These are phyloP conservation scores for Anguilla japonica DNA, from an alignment of 2,113 vertebrate genomes.

Conservation along the genomic window DNA sequence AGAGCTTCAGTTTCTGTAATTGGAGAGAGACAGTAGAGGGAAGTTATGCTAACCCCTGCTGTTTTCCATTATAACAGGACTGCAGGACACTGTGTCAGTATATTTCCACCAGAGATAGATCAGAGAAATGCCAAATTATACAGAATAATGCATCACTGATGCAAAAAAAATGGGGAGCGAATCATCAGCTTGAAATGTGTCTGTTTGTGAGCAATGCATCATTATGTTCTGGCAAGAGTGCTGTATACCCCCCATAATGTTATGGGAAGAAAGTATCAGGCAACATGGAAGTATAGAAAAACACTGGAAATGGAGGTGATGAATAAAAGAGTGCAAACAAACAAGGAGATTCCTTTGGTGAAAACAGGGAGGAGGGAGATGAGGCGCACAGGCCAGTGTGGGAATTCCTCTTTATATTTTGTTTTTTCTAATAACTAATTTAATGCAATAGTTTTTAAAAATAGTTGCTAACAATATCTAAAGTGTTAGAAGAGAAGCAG, in stretches of 20 bases:
- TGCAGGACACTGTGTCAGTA: neutral
- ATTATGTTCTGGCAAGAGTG: neutral
- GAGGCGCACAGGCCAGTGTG: too few species aligned
- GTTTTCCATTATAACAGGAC: neutral
- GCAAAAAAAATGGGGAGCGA: neutral
- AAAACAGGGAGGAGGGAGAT: too few species aligned
- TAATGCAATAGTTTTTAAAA: too few species aligned
- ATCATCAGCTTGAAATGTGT: neutral
- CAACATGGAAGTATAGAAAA: too few species aligned
- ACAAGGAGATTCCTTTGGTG: too few species aligned
- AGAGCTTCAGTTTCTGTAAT: conserved; percentile 7
- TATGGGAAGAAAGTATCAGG: neutral
- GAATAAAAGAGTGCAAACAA: too few species aligned
- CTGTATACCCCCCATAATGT: neutral
- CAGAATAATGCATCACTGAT: neutral
- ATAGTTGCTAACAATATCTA: too few species aligned
- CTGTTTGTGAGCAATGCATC: neutral
- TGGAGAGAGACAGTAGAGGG: neutral
- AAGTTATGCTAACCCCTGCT: neutral
- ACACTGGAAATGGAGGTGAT: too few species aligned
- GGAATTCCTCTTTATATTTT: too few species aligned
- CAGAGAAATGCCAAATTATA: neutral
- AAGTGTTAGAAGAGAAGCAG: too few species aligned
- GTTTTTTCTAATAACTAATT: too few species aligned
- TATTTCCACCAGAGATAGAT: neutral